A percentile compares a stretch with the other conserved stretches of the same genome.
phyloP scores from a whole-genome alignment of 2,888 invertebrate species.

The Scaptomyza polygonia region DNA sequence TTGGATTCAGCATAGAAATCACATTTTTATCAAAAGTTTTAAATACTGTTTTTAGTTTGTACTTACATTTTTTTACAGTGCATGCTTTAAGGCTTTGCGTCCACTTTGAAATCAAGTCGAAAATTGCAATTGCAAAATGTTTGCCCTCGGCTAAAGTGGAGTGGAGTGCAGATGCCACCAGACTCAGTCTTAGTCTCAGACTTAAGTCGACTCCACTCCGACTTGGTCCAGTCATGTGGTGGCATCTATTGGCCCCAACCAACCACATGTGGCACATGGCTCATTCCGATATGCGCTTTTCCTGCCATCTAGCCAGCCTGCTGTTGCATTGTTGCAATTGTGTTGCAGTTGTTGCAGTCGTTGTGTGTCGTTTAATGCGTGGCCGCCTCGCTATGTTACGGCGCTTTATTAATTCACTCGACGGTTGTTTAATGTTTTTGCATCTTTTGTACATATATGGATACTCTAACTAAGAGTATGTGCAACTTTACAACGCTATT shows the following conservation, averaged over 20 bases:
- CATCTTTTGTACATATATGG: slow-evolving; percentile 38
- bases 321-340: slow-evolving; percentile 53
- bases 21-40: background rate
- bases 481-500: background rate
- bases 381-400: slow-evolving; percentile 63
- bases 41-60: background rate
- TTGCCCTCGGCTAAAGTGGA: slow-evolving; percentile 73
- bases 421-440: slow-evolving; percentile 71
- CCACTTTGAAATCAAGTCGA: slow-evolving; percentile 77
- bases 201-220: slow-evolving; percentile 5
- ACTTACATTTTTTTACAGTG: background rate
- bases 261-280: slow-evolving; percentile 58
- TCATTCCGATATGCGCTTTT: slow-evolving; percentile 20
- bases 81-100: slow-evolving; percentile 37
- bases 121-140: slow-evolving; percentile 80
- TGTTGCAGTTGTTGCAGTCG: slow-evolving; percentile 39
- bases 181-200: background rate
- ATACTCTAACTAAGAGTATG: slow-evolving; percentile 19
- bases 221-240: slow-evolving; percentile 68
- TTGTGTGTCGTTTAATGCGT: slow-evolving; percentile 75
- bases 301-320: slow-evolving; percentile 33
- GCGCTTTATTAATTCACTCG: slow-evolving; percentile 78
- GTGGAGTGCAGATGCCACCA: slow-evolving; percentile 48
- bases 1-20: too few relatives aligned
- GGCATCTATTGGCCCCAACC: slow-evolving; percentile 67